Percentiles rank a stretch among this genome's conserved stretches.
These are phyloP conservation scores for cattle (Bos taurus) DNA, from an alignment of 2,113 vertebrate genomes.

Conservation along the genomic window DNA sequence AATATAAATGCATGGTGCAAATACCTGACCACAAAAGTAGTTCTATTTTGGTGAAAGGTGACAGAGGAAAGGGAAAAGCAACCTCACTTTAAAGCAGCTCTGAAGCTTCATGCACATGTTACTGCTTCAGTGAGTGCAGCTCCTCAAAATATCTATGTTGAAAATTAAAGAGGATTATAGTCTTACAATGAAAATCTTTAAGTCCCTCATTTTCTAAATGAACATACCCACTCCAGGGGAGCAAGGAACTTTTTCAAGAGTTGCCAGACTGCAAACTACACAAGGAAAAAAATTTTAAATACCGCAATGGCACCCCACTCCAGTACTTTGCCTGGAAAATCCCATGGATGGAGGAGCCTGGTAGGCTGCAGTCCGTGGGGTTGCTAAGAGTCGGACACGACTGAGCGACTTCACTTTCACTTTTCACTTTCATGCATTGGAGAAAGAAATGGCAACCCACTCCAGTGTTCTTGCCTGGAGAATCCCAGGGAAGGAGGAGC, in stretches of 20 bases:
- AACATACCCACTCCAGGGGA: neutral
- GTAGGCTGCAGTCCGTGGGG: no score
- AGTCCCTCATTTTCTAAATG: neutral
- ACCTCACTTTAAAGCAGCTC: neutral
- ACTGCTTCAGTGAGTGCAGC: neutral
- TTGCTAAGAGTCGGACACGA: no score
- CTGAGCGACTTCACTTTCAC: no score
- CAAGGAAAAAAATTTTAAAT: neutral
- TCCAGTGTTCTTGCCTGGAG: no score
- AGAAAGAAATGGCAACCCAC: no score
- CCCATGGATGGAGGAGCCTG: no score
- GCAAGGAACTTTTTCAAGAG: neutral
- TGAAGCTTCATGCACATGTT: neutral
- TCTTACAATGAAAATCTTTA: neutral
- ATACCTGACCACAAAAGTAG: neutral
- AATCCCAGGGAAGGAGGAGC: no score
- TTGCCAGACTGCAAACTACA: neutral
- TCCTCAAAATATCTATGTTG: neutral
- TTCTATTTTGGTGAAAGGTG: neutral
- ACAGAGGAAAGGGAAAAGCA: neutral
- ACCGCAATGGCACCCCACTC: neutral
- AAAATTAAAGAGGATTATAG: conserved; percentile 19
- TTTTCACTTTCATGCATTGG: no score
- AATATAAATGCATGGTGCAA: neutral
- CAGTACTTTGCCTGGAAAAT: no score